Base-by-base conservation (phyloP, 2,797 vertebrate species). In the Hoplostethus mediterraneus region DNA sequence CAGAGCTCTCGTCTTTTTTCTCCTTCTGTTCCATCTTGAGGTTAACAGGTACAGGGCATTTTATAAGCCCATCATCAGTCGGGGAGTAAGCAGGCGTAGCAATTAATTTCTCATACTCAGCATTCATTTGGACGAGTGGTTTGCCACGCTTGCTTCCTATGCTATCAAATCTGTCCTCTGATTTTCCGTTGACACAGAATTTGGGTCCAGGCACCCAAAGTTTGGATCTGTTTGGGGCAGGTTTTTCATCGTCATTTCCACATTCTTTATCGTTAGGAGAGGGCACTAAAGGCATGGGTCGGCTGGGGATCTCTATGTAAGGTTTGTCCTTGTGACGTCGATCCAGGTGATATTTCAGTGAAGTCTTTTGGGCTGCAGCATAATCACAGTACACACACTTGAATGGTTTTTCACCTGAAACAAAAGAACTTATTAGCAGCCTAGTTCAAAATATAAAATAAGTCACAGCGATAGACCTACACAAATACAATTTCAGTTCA, bases 361-460 rank as follows among this genome's bases (percentile, higher is more conserved):
- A 99, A 0, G 98, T 99, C 84, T 99, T 99, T 94, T 99, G 98
- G 40, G 98, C 97, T 12, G 97, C 98, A 14, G 97, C 97, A 1
- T 99, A 99, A 71, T 98, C 96, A 69, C 98, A 99, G 87, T 98
- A 96, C 70, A 95, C 94, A 94, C 98, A 99, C 95, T 98, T 97
- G 86, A 96, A 99, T 0, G 98, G 98, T 89, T 99, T 99, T 89
- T 99, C 98, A 91, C 98, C 98, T 99, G 86, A 49, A 95, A 75
- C 38, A 72, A 33, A 31, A 61, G 5, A 36, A 42, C 1, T 45
- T 0, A 8, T 33, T 44, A 60, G 30, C 3, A 45, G 56, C 9
- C 10, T 0, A 51, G 17, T 60, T 44, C 13, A 17, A 45, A 60
- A 45, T 44, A 13, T 33, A 3, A 33, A 1, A 4, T 33, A 6